Base-by-base conservation (phyloP, 2,888 invertebrate species). In the Minunthozetes semirufus region DNA sequence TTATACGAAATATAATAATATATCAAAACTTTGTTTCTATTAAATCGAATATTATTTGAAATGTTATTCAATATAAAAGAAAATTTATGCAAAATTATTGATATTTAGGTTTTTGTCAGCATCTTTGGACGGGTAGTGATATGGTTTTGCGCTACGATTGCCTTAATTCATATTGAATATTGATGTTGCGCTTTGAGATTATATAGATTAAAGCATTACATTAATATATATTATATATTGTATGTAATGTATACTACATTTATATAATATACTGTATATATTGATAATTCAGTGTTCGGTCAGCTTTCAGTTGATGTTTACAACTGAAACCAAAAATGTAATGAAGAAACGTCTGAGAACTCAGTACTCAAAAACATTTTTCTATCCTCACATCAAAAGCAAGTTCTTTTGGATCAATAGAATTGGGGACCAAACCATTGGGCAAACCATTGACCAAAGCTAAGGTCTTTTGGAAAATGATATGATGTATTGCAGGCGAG, bases 401-500 rank as follows among this genome's bases (percentile, higher is more conserved):
- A 33, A 42, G 38, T 42, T n/a, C n/a, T 33, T 33, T 33, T 33
- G 42, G 68, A 68, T 68, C 68, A 68, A 68, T 68, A 68, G 33
- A 46, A 17, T 25, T 33, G 68, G 68, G 68, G 68, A 22, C 19
- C 38, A 68, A 63, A 48, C 33, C 33, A 48, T 46, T 46, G 8
- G 46, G 46, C 15, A 15, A 53, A 11, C n/a, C 19, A 68, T 19
- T 68, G 68, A 68, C 68, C 42, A 68, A 68, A 68, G 68, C 68
- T 46, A 68, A 68, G 68, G 63, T 42, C 68, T 68, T 68, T 68
- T 61, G 42, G 68, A 46, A 68, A 68, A 68, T 68, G 68, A 68
- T 68, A 68, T 68, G 42, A 68, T 42, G 68, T 29, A 29, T 63
- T 29, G 61, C 29, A 63, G 4, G 11, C 17, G 29, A 68, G 68